These are phyloP conservation scores for Stegana nigrithorax DNA, from an alignment of 2,888 invertebrate species.

Conservation along the genomic window DNA sequence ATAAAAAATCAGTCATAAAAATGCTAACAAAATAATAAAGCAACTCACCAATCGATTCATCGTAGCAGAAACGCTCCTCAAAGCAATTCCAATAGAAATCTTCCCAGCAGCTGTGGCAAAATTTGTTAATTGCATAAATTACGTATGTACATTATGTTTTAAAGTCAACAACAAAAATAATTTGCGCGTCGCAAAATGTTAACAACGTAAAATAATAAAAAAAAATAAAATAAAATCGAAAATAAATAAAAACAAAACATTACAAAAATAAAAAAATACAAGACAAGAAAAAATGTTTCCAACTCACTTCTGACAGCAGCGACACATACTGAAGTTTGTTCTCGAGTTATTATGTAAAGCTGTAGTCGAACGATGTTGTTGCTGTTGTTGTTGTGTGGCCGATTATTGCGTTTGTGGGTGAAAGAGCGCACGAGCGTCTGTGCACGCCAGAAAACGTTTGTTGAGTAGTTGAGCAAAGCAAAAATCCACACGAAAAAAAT, in stretches of 20 bases:
- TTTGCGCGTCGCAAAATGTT: slow-evolving; percentile 36
- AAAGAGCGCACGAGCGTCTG: too few species aligned
- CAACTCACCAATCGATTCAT: slow-evolving; percentile 75
- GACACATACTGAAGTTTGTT: slow-evolving; percentile 60
- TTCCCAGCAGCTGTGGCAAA: slow-evolving; percentile 74
- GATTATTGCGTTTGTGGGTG: too few species aligned
- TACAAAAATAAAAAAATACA: slow-evolving; percentile 18
- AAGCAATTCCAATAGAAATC: slow-evolving; percentile 80
- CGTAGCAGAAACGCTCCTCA: slow-evolving; percentile 80
- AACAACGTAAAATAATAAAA: slow-evolving; percentile 16
- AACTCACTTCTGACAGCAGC: slow-evolving; percentile 67
- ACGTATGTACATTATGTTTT: background rate
- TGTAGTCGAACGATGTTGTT: too few species aligned
- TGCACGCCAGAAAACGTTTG: too few species aligned
- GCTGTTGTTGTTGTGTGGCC: too few species aligned
- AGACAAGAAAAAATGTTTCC: slow-evolving; percentile 13
- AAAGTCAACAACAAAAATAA: background rate
- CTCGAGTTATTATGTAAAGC: slow-evolving; percentile 15
- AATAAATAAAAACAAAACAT: slow-evolving; percentile 27
- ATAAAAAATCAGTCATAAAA: too few species aligned
- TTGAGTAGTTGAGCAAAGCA: too few species aligned
- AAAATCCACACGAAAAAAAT: too few species aligned
- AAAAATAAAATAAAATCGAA: slow-evolving; percentile 33
- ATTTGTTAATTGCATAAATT: too few species aligned
- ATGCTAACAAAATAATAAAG: too few species aligned